Evolutionary conservation across 1,140 invertebrate species (phyloP), one percentile per base, ranked within the genome.

Genomic region (Temnothorax curvispinosus): DNA sequence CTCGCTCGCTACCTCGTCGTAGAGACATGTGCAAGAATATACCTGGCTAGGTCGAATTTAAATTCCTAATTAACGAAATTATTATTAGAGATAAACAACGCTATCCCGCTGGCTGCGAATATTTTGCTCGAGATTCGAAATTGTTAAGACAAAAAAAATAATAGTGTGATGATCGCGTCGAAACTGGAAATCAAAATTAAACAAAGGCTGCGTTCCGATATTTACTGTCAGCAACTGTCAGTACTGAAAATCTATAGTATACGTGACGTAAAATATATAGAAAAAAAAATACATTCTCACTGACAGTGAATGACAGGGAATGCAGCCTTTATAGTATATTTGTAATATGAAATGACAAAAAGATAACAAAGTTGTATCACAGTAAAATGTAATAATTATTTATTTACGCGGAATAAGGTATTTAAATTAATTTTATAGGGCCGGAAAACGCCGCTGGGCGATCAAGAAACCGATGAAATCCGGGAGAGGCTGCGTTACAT

Each of bases 381-480:
- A n/a, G 8, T n/a, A n/a, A 65, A 27, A 27, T 69, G 2, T 69
- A 69, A 50, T 32, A 27, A 71, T 71, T 38, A 74, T 75, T 21
- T 58, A 38, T 74, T 56, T 74, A 21, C 1, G 6, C 1, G 13
- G 47, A 15, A 32, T 35, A 1, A n/a, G 35, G 54, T 35, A n/a
- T 32, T 60, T 75, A 44, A 58, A 58, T 21, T 75, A 75, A 75
- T 75, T 75, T 58, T 1, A 6, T 44, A 27, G 15, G 13, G 13
- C 21, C 21, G 41, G 21, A 21, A 69, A 69, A 69, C 35, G 50
- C 2, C 54, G 35, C 18, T 15, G 27, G 9, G 15, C 41, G 18
- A 44, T 15, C 18, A 27, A 47, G 41, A 47, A 47, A 44, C 38
- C 72, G 80, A 85, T 47, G 88, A 65, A 85, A 88, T 52, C n/a